Base-by-base conservation (phyloP, 1,140 invertebrate species). In the Helicoverpa armigera region DNA sequence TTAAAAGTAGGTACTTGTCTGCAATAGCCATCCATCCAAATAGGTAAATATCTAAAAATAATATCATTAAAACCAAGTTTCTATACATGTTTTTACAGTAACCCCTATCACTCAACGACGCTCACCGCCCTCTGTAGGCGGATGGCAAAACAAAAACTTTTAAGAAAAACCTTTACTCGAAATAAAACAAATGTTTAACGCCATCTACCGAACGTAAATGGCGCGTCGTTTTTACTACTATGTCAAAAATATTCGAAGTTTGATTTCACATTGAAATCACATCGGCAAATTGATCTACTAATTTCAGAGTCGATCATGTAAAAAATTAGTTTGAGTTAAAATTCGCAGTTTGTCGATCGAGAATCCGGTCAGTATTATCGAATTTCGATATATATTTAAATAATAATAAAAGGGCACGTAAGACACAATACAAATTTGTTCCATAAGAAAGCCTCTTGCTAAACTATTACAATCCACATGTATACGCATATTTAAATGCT, bases 401-500 rank as follows among this genome's bases (percentile, higher is more conserved):
- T 31, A 54, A 69, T 9, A 50, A 18, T 53, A 31, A 31, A 72
- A 65, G 74, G 60, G 58, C 23, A 65, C 13, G 48, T 63, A 58
- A 77, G 56, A 65, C 18, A 76, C 18, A 73, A 73, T 73, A 73
- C 77, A 80, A 53, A 63, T 73, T 80, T 80, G 56, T 80, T 80
- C 77, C 35, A 65, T 80, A 74, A 73, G 60, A 67, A 81, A 81
- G 80, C 80, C 80, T 81, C 80, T 81, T 61, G 73, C 72, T 81
- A 76, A 81, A 81, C 74, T 78, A 78, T 67, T 78, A 78, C 58
- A 78, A 53, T 79, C 51, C 63, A 79, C 76, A 58, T 50, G 63
- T 70, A 70, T 70, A 79, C 65, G 76, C 65, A 69, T 79, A 73
- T 72, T 79, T 82, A 79, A 82, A 82, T 82, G 81, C 75, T 82